These are phyloP conservation scores for Anneissia japonica DNA, from an alignment of 35 echinoderm and acorn worm genomes.

Conservation along the genomic window DNA sequence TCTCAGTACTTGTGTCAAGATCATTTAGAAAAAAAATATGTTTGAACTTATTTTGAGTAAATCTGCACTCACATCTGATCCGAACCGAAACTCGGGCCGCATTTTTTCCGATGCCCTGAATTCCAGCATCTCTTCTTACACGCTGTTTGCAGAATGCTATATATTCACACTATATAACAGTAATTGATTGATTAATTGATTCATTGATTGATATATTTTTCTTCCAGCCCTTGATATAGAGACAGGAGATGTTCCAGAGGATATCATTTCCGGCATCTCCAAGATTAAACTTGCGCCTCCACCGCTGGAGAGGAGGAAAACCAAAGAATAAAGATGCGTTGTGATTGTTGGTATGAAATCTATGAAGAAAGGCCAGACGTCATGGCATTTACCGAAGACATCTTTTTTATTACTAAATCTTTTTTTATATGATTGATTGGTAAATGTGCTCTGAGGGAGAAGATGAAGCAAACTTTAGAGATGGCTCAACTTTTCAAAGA, in stretches of 20 bases:
- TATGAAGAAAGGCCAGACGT: not conserved
- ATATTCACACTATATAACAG: no score
- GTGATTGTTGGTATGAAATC: not conserved
- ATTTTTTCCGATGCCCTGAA: no score
- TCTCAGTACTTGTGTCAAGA: no score
- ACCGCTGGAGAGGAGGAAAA: slow-evolving; percentile 13
- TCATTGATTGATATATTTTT: slow-evolving; percentile 2
- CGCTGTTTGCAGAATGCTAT: no score
- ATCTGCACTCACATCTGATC: no score
- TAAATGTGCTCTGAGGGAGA: not conserved
- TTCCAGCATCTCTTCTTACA: no score
- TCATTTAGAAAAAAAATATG: no score
- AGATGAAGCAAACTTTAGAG: no score
- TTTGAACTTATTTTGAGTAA: no score
- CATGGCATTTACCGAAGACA: not conserved
- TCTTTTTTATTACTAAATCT: not conserved
- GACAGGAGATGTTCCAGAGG: slow-evolving; percentile 76
- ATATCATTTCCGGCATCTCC: slow-evolving; percentile 70
- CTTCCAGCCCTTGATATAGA: slow-evolving; percentile 86
- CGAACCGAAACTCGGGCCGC: no score
- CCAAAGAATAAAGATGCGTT: slow-evolving; percentile 11
- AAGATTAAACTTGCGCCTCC: slow-evolving; percentile 83
- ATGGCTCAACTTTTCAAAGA: not conserved
- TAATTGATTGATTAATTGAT: not conserved
- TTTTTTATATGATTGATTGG: not conserved